Conservation (phyloP, 2,113 vertebrate genomes). For the Oryzias melastigma region DNA sequence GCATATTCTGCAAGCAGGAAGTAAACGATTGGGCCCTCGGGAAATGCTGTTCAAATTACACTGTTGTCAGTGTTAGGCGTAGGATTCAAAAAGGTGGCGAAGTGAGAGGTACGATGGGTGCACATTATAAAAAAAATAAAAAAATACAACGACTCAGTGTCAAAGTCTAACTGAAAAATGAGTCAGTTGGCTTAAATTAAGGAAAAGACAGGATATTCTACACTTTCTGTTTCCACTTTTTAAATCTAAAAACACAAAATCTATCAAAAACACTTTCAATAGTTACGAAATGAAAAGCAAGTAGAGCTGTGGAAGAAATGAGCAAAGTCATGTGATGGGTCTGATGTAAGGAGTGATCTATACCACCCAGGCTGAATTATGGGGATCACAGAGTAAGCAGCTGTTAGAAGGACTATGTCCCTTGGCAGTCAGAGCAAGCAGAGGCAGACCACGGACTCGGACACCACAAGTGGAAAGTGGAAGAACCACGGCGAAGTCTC, state of each 20-base stretch:
- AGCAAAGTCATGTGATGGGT: slow-evolving; percentile 48
- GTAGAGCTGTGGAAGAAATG: slow-evolving; percentile 51
- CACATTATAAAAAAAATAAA: slow-evolving; percentile 13
- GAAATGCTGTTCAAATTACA: slow-evolving; percentile 94
- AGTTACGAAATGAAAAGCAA: slow-evolving; percentile 30
- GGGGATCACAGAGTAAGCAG: slow-evolving; percentile 49
- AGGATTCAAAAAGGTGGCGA: slow-evolving; percentile 24
- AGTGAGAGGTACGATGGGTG: slow-evolving; percentile 12
- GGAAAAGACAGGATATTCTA: too few relatives aligned
- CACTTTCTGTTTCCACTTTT: background rate
- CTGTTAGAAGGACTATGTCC: slow-evolving; percentile 43
- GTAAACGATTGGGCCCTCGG: slow-evolving; percentile 92
- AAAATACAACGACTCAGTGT: background rate
- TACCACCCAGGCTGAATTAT: slow-evolving; percentile 61
- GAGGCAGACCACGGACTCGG: slow-evolving; percentile 58
- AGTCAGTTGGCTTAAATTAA: too few relatives aligned
- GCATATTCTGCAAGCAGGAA: slow-evolving; percentile 94
- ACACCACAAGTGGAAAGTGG: slow-evolving; percentile 76
- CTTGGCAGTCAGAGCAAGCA: slow-evolving; percentile 46
- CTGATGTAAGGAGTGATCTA: slow-evolving; percentile 36
- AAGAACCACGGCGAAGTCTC: slow-evolving; percentile 53
- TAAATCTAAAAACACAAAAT: slow-evolving; percentile 7
- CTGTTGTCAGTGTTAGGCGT: slow-evolving; percentile 80
- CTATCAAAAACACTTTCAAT: slow-evolving; percentile 15
- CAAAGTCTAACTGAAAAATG: too few relatives aligned